These are phyloP conservation scores for Cichlasoma orientale DNA, from an alignment of 2,797 vertebrate genomes.

Conservation along the genomic window DNA sequence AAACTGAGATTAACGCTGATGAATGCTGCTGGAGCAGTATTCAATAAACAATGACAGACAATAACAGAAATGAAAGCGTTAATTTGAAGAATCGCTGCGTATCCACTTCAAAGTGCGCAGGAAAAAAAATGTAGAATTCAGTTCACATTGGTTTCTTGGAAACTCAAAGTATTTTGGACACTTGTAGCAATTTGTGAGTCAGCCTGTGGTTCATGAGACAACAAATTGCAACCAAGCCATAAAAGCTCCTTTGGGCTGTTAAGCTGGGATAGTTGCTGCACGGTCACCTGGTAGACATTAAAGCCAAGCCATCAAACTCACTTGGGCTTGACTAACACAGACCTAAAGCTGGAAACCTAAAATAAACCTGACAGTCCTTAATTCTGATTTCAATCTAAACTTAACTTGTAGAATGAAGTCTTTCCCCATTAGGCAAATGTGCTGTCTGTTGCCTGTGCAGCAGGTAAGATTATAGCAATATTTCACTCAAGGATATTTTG, in stretches of 20 bases:
- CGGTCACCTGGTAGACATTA: conserved; percentile 81
- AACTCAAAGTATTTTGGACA: conserved; percentile 59
- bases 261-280: conserved; percentile 46
- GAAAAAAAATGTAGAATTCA: conserved; percentile 5
- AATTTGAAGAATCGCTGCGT: background rate
- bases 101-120: background rate
- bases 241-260: conserved; percentile 71
- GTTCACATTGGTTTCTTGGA: conserved; percentile 5
- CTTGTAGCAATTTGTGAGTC: conserved; percentile 63
- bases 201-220: conserved; percentile 77
- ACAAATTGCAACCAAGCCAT: conserved; percentile 79
- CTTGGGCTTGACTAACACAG: conserved; percentile 48
- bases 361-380: conserved; percentile 32
- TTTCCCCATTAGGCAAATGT: background rate
- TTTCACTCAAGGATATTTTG: conserved; percentile 1
- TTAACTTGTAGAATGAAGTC: conserved; percentile 6
- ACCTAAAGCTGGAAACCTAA: conserved; percentile 22
- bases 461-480: background rate
- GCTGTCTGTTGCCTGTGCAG: background rate
- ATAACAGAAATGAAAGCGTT: background rate
- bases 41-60: conserved; percentile 14
- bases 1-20: conserved; percentile 36
- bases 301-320: conserved; percentile 62
- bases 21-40: conserved; percentile 8
- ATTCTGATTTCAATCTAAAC: conserved; percentile 23